Conservation (phyloP, 2,113 vertebrate species). For the Carettochelys insculpta region DNA sequence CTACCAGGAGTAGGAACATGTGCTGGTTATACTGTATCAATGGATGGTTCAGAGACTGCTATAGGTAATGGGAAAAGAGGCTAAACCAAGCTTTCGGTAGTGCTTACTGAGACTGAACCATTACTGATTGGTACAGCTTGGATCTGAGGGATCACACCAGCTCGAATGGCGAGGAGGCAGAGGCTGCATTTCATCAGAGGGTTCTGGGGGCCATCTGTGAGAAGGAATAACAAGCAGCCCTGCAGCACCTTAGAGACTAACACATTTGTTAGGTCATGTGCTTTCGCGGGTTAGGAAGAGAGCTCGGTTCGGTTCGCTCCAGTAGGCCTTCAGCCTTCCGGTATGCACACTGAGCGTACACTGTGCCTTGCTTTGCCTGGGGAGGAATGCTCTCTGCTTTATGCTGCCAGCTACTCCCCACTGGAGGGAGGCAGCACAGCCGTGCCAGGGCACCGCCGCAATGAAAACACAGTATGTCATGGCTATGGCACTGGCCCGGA, state of each 20-base stretch:
- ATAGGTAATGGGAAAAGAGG: not conserved
- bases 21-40: slow-evolving; percentile 1
- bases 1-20: slow-evolving; percentile 6
- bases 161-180: not conserved
- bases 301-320: accelerated
- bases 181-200: not conserved
- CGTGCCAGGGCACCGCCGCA: not conserved
- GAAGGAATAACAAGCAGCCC: too few species aligned
- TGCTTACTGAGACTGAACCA: not conserved
- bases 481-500: not conserved
- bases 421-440: accelerated
- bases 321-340: not conserved
- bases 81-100: not conserved
- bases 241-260: too few species aligned
- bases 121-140: not conserved
- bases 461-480: not conserved
- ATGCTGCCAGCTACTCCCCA: not conserved
- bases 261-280: too few species aligned
- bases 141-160: not conserved
- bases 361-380: accelerated
- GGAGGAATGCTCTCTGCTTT: accelerated
- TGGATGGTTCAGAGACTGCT: not conserved
- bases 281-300: too few species aligned
- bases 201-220: not conserved
- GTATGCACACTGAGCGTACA: accelerated